Conservation (phyloP, 2,888 invertebrate species). For the Hirtodrosophila cameraria region DNA sequence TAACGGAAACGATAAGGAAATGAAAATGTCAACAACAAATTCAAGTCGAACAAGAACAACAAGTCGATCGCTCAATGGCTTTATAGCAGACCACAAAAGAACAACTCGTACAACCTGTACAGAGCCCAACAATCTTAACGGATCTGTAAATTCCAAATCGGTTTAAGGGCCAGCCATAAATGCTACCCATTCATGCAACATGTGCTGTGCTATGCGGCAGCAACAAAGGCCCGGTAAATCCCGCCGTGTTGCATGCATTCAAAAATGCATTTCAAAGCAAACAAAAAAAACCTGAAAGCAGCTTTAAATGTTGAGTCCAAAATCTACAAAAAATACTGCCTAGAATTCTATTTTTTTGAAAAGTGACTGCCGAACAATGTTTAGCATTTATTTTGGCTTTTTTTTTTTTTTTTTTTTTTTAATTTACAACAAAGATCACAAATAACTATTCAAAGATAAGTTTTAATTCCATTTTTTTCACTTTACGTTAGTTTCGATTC, state of each 20-base stretch:
- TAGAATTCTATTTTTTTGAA: constrained; percentile 22
- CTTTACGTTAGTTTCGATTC: no score
- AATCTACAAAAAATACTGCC: constrained; percentile 6
- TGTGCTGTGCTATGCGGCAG: constrained; percentile 26
- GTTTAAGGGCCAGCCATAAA: constrained; percentile 20
- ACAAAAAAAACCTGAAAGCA: constrained; percentile 11
- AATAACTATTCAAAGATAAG: no score
- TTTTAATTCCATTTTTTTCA: no score
- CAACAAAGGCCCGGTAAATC: constrained; percentile 29
- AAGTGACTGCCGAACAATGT: neutral
- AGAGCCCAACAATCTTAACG: neutral
- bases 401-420: neutral
- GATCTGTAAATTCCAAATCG: constrained; percentile 5
- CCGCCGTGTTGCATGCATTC: neutral
- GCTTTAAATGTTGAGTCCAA: constrained; percentile 24
- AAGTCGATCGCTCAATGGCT: constrained; percentile 37
- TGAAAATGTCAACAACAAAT: constrained; percentile 60
- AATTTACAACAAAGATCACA: no score
- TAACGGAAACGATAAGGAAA: constrained; percentile 51
- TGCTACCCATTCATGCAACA: constrained; percentile 29
- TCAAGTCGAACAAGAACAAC: constrained; percentile 45
- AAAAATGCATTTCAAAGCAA: constrained; percentile 16
- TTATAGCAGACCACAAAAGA: constrained; percentile 15
- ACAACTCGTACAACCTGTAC: constrained; percentile 2
- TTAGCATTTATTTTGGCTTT: constrained; percentile 16